A percentile compares a stretch with the other conserved stretches of the same genome.
phyloP scores from a whole-genome alignment of 2,797 vertebrate genomes.

The Tragelaphus eurycerus region DNA sequence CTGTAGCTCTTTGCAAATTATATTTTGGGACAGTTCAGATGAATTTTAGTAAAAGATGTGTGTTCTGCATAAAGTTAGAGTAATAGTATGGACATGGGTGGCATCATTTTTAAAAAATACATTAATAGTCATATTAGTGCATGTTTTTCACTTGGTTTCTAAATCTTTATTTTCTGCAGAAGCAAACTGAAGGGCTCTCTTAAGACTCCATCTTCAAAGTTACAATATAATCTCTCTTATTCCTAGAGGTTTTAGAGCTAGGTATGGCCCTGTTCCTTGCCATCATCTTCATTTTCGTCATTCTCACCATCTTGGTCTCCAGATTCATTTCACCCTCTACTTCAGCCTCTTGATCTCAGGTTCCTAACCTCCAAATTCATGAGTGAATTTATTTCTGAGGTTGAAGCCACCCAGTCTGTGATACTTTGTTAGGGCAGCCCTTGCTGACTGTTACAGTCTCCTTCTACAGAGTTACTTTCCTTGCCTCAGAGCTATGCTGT shows the following conservation, averaged over 20 bases:
- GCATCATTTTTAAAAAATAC: conserved; percentile 69
- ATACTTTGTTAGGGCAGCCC: neutral
- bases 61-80: conserved; percentile 67
- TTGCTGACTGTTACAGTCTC: neutral
- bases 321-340: conserved; percentile 94
- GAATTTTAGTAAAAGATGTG: conserved; percentile 74
- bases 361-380: neutral
- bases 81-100: conserved; percentile 62
- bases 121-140: conserved; percentile 64
- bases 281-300: conserved; percentile 82
- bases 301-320: conserved; percentile 92
- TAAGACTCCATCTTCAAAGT: conserved; percentile 41
- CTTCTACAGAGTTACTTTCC: neutral
- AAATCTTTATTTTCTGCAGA: conserved; percentile 65
- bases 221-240: neutral
- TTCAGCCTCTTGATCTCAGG: conserved; percentile 83
- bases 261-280: conserved; percentile 82
- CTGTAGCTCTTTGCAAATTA: conserved; percentile 70
- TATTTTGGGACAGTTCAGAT: conserved; percentile 67
- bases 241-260: conserved; percentile 43
- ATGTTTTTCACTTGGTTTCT: conserved; percentile 65
- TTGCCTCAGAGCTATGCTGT: neutral
- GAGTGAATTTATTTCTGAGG: neutral
- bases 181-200: conserved; percentile 60
- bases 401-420: neutral